Conservation (phyloP, 2,113 vertebrate species). For the Hypocryptadius cinnamomeus region DNA sequence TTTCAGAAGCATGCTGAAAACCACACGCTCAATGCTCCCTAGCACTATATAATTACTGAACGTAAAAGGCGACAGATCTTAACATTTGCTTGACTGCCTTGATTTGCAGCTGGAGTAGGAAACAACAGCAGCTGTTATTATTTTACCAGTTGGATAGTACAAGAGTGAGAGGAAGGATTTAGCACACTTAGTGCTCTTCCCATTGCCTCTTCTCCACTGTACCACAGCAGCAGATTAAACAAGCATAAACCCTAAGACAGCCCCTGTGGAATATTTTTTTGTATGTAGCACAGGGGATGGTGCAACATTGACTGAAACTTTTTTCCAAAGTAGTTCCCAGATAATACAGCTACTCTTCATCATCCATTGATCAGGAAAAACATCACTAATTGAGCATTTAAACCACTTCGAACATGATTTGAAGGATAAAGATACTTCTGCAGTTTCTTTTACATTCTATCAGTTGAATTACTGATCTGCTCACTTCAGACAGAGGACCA, state of each 20-base stretch:
- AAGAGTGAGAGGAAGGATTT: neutral
- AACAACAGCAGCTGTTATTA: neutral
- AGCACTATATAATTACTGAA: neutral
- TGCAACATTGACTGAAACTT: neutral
- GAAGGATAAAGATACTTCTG: neutral
- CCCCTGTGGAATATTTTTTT: neutral
- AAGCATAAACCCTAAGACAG: neutral
- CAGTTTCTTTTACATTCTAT: neutral
- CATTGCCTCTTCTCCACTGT: neutral
- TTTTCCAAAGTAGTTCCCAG: neutral
- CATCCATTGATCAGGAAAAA: neutral
- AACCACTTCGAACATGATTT: neutral
- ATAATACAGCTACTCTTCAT: neutral
- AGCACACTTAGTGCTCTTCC: neutral
- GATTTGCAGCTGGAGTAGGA: constrained; percentile 2
- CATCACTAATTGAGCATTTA: neutral
- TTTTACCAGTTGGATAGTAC: neutral
- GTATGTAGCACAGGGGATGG: neutral
- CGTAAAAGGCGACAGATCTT: neutral
- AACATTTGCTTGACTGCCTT: neutral
- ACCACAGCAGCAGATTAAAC: neutral
- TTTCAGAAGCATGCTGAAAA: neutral
- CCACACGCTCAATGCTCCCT: neutral
- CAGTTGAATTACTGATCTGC: neutral
- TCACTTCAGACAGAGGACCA: neutral